Evolutionary conservation across 1,140 invertebrate species (phyloP).

Genomic region (Bacillus rossius): DNA sequence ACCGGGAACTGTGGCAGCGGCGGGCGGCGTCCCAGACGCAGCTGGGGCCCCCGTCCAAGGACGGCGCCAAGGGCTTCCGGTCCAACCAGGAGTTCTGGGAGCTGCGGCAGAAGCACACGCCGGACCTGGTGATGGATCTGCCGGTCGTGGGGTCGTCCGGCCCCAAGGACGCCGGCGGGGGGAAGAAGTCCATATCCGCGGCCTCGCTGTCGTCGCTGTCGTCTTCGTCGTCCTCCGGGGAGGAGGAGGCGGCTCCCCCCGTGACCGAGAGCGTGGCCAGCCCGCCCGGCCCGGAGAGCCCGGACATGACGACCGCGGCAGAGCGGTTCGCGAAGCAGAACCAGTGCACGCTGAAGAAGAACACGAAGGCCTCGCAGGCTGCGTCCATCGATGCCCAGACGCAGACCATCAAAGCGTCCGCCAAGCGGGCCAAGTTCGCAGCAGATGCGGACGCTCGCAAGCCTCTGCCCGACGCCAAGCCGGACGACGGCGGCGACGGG

Average conservation of each 20-base stretch:
- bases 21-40: constrained; percentile 50
- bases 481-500: constrained; percentile 21
- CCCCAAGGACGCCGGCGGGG: constrained; percentile 40
- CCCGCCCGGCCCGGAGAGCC: constrained; percentile 50
- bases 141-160: constrained; percentile 48
- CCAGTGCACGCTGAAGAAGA: constrained; percentile 78
- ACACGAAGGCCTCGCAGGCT: constrained; percentile 46
- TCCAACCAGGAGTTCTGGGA: constrained; percentile 46
- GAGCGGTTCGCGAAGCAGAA: constrained; percentile 72
- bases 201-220: constrained; percentile 11
- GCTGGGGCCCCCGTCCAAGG: constrained; percentile 31
- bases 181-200: constrained; percentile 40
- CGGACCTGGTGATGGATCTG: constrained; percentile 85
- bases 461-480: background rate
- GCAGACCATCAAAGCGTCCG: constrained; percentile 25
- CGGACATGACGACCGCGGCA: constrained; percentile 64
- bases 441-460: background rate
- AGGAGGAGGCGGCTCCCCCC: constrained; percentile 20
- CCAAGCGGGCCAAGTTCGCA: constrained; percentile 12
- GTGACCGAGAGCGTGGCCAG: constrained; percentile 24
- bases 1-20: constrained; percentile 56
- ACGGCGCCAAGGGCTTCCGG: constrained; percentile 12
- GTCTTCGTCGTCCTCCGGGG: constrained; percentile 19
- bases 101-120: constrained; percentile 62
- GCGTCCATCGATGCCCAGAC: constrained; percentile 21